Evolutionary conservation across 2,113 vertebrate species (phyloP), one percentile per base, ranked within the genome.

Genomic region (Cynoglossus semilaevis): DNA sequence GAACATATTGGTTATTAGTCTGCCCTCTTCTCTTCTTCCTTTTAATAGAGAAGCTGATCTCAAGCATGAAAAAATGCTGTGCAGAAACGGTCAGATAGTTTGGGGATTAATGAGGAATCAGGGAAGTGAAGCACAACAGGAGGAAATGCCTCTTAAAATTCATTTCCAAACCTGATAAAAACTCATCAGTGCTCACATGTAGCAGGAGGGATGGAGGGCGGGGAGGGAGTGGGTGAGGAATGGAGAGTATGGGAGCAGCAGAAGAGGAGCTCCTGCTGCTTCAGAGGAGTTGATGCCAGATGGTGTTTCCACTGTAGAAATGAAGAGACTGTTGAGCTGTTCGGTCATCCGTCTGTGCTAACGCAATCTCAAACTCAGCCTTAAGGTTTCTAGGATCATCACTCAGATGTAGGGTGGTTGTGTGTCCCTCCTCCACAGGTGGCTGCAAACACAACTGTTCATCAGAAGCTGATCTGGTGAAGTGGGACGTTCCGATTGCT

Each of bases 231-330:
- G 22, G 22, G 37, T 38, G 8, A 9, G 8, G 37, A 15, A 15
- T 10, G 41, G 52, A 16, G 60, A 62, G 46, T 14, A 36, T 22
- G n/a, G 15, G 46, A 73, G 67, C 48, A 44, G 47, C 49, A 48
- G 36, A 51, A 50, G 51, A 16, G 34, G 42, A 56, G 46, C 4
- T 55, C 46, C 51, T 51, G 29, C 48, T 9, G 22, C 56, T 70
- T 51, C 60, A 40, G 49, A 72, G 63, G 64, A 78, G 72, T 45
- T 54, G 59, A 67, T 63, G 60, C 77, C 87, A 86, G 82, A 84
- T 90, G 85, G 83, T 72, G 60, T 56, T 74, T 70, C 73, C 67
- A 67, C 64, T 82, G 79, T 76, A 76, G 63, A 82, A 82, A 83
- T 86, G 67, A 75, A 59, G 63, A 12, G 52, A 62, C 56, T 37